Percentiles rank a stretch among this genome's conserved stretches.
Conservation (phyloP, 2,113 vertebrate genomes). For the Nothocercus nigrocapillus region DNA sequence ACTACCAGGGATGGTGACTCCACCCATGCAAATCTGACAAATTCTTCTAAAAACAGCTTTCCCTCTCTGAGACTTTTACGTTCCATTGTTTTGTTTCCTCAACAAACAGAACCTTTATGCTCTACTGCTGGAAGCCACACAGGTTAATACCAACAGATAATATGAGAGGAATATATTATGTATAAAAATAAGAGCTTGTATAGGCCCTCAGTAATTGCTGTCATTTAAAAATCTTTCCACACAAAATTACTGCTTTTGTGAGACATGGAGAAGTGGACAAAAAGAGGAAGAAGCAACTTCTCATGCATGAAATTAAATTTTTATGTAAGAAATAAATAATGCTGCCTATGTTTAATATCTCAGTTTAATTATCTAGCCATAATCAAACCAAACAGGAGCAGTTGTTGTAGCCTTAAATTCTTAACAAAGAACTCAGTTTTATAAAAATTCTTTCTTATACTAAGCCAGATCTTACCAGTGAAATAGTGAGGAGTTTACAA, state of each 20-base stretch:
- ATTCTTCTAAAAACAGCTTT: neutral
- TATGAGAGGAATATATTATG: neutral
- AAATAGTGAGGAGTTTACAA: slow-evolving; percentile 16
- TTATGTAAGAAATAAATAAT: slow-evolving; percentile 39
- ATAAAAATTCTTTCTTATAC: neutral
- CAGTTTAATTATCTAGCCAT: slow-evolving; percentile 25
- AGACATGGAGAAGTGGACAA: slow-evolving; percentile 1
- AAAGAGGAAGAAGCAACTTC: slow-evolving; percentile 27
- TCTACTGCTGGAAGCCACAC: neutral
- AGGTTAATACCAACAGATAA: neutral
- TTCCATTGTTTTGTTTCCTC: neutral
- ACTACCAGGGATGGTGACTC: too few species aligned
- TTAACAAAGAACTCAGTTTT: neutral
- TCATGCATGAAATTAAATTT: slow-evolving; percentile 41
- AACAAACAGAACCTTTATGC: neutral
- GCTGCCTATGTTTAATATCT: neutral
- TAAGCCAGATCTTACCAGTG: neutral
- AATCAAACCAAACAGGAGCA: neutral
- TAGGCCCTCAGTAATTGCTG: neutral
- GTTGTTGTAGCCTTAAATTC: neutral
- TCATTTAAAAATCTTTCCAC: neutral
- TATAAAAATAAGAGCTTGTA: neutral
- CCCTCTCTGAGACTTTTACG: neutral
- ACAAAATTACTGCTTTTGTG: neutral
- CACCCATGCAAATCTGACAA: neutral